Evolutionary conservation across 2,113 vertebrate genomes (phyloP).

Genomic region (Castor canadensis): DNA sequence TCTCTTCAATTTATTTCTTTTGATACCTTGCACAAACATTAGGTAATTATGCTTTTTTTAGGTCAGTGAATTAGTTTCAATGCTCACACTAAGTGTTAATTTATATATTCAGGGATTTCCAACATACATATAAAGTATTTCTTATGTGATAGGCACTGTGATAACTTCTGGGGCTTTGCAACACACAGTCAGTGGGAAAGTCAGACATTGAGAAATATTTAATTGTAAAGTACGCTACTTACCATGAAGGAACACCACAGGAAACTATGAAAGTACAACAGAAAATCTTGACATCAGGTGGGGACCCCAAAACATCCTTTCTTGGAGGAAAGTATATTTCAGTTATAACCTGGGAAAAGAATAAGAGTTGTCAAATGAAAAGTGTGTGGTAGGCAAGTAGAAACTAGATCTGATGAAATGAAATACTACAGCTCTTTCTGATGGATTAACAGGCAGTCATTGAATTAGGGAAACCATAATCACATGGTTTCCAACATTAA

Average conservation of each 20-base stretch:
- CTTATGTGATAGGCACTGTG: neutral
- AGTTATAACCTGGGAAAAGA: neutral
- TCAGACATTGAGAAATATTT: neutral
- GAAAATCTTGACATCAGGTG: neutral
- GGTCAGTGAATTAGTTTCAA: neutral
- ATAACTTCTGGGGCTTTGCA: neutral
- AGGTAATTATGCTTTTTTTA: neutral
- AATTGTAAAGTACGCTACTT: neutral
- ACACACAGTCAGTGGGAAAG: neutral
- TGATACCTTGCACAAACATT: neutral
- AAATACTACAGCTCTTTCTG: neutral
- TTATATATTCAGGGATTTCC: neutral
- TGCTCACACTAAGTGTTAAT: neutral
- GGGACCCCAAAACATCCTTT: neutral
- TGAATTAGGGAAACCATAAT: neutral
- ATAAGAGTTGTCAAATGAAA: neutral
- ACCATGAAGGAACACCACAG: neutral
- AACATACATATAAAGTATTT: neutral
- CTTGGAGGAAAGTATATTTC: neutral
- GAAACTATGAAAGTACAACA: neutral
- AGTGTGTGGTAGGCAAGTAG: neutral
- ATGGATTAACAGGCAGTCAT: neutral
- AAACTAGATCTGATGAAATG: neutral
- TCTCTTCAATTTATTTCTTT: neutral
- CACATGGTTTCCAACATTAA: neutral